Evolutionary conservation across 2,888 invertebrate species (phyloP).

Genomic region (Eupithecia exiguata): DNA sequence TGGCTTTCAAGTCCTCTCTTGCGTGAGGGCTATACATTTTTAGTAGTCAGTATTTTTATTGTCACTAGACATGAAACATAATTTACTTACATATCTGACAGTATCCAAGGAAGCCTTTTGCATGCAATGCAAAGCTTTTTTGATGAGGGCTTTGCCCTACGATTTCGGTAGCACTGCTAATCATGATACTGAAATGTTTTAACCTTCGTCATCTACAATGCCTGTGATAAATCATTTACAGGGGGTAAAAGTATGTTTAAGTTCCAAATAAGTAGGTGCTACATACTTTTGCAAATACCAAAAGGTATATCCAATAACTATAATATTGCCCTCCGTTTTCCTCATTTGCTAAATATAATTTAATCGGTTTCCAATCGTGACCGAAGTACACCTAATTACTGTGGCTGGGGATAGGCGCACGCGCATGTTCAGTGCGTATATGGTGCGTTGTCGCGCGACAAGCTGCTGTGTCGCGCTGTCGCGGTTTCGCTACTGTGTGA

Average conservation of each 20-base stretch:
- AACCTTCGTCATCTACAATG: too few species aligned
- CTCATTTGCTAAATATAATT: conserved; percentile 17
- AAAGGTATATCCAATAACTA: neutral
- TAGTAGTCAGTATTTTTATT: too few species aligned
- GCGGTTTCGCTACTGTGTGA: conserved; percentile 33
- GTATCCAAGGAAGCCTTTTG: too few species aligned
- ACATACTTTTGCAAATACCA: neutral
- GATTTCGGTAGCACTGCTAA: neutral
- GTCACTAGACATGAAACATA: too few species aligned
- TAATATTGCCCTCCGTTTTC: conserved; percentile 6
- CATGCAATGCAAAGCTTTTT: too few species aligned
- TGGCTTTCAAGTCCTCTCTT: too few species aligned
- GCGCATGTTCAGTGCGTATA: conserved; percentile 34
- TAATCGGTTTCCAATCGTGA: conserved; percentile 32
- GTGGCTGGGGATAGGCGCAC: conserved; percentile 13
- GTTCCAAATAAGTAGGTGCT: too few species aligned
- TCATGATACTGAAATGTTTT: too few species aligned
- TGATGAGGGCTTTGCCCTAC: neutral
- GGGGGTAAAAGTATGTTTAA: too few species aligned
- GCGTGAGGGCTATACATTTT: too few species aligned
- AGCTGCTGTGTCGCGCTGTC: conserved; percentile 35
- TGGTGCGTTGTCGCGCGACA: conserved; percentile 37
- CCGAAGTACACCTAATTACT: conserved; percentile 32
- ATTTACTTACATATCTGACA: too few species aligned
- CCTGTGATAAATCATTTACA: too few species aligned